phyloP scores from a whole-genome alignment of 2,888 invertebrate genomes.

The Augiades crinisus region DNA sequence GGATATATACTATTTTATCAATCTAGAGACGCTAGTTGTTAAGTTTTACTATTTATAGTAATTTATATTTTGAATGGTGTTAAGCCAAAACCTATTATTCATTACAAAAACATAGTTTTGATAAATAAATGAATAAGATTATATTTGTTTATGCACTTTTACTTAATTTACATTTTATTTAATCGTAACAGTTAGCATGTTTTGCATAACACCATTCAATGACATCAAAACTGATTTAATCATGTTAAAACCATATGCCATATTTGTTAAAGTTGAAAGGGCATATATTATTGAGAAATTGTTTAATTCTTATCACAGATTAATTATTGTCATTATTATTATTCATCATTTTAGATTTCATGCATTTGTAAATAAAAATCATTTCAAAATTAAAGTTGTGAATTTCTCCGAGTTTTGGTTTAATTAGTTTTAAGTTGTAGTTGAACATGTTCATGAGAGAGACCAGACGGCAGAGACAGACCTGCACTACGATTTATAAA shows the following conservation, averaged over 20 bases:
- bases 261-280: constrained; percentile 75
- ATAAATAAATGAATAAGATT: constrained; percentile 6
- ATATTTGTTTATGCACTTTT: constrained; percentile 8
- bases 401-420: constrained; percentile 44
- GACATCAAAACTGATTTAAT: constrained; percentile 59
- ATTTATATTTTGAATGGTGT: constrained; percentile 61
- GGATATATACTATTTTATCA: constrained; percentile 99
- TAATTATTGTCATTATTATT: constrained; percentile 43
- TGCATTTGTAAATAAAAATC: constrained; percentile 71
- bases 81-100: constrained; percentile 16
- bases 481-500: too few species aligned
- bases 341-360: constrained; percentile 52
- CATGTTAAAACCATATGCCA: constrained; percentile 65
- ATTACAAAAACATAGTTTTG: constrained; percentile 17
- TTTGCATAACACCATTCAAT: constrained; percentile 22
- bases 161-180: constrained; percentile 2
- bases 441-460: too few species aligned
- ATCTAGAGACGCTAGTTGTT: constrained; percentile 89
- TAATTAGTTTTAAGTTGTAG: constrained; percentile 30
- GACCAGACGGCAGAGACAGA: too few species aligned
- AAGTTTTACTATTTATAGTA: constrained; percentile 68
- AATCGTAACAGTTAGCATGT: not conserved
- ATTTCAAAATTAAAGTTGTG: constrained; percentile 66
- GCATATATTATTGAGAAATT: constrained; percentile 70
- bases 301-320: constrained; percentile 58